These are phyloP conservation scores for Cyprinodon diabolis DNA, from an alignment of 2,797 vertebrate genomes.

Conservation along the genomic window DNA sequence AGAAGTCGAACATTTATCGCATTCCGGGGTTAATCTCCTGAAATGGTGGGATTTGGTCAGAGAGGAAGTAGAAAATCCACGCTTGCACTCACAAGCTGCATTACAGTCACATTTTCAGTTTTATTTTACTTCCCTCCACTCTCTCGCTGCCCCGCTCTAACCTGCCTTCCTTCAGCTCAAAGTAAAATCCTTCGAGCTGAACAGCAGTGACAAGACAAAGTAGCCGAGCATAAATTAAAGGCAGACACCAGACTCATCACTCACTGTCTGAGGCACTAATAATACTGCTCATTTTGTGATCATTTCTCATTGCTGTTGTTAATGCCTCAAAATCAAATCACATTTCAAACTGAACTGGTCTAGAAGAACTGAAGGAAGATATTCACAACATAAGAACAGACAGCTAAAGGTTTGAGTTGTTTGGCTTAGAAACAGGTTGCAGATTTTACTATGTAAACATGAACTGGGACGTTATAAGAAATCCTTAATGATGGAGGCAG, in stretches of 20 bases:
- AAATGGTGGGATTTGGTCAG: slow-evolving; percentile 86
- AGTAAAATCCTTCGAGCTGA: slow-evolving; percentile 71
- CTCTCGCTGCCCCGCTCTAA: slow-evolving; percentile 20
- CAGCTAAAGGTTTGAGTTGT: slow-evolving; percentile 1
- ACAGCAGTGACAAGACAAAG: slow-evolving; percentile 72
- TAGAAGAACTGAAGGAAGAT: not conserved
- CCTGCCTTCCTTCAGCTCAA: slow-evolving; percentile 48
- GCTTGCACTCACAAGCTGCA: slow-evolving; percentile 73
- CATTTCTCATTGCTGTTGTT: slow-evolving; percentile 58
- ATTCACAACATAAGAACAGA: slow-evolving; percentile 25
- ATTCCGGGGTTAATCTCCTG: slow-evolving; percentile 87
- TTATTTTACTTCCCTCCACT: slow-evolving; percentile 43
- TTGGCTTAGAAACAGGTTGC: not conserved
- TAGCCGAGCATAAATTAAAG: slow-evolving; percentile 75
- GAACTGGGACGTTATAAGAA: not conserved
- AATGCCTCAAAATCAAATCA: slow-evolving; percentile 40
- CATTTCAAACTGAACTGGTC: slow-evolving; percentile 36
- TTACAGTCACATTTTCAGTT: slow-evolving; percentile 78
- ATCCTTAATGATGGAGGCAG: not conserved
- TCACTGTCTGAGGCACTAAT: slow-evolving; percentile 68
- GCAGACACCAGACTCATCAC: slow-evolving; percentile 64
- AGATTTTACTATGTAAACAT: slow-evolving; percentile 1
- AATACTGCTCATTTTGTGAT: slow-evolving; percentile 54
- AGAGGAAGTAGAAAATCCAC: slow-evolving; percentile 82
- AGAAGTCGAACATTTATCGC: slow-evolving; percentile 87